Evolutionary conservation across 2,113 vertebrate species (phyloP).

Genomic region (Entomyzon cyanotis): DNA sequence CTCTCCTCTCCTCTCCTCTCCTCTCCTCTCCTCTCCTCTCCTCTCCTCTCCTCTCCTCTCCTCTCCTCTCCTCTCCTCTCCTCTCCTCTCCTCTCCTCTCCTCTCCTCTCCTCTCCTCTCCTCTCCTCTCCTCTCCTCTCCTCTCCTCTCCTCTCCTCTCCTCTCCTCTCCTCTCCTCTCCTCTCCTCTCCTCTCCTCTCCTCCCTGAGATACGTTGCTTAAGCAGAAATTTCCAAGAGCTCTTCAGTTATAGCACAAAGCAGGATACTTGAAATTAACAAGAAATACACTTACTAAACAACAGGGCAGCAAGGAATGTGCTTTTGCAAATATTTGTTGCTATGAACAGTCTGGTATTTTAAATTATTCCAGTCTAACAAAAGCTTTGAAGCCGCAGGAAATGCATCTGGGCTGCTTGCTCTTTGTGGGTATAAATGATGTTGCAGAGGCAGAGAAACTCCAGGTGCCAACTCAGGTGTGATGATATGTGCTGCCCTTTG

Average conservation of each 20-base stretch:
- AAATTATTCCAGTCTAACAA: slow-evolving; percentile 2
- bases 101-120: not conserved
- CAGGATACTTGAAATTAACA: not conserved
- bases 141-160: not conserved
- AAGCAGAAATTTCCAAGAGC: not conserved
- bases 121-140: not conserved
- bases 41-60: not conserved
- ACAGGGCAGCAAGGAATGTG: not conserved
- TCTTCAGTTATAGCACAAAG: not conserved
- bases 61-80: not conserved
- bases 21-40: not conserved
- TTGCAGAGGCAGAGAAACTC: not conserved
- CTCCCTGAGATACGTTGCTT: not conserved
- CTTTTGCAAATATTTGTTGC: not conserved
- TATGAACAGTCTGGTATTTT: not conserved
- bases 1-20: not conserved
- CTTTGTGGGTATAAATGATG: not conserved
- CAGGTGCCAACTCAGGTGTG: not conserved
- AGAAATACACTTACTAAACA: not conserved
- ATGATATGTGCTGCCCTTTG: not conserved
- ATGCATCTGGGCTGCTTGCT: not conserved
- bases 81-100: not conserved
- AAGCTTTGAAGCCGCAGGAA: not conserved
- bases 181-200: not conserved
- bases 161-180: not conserved